Conservation (phyloP, 2,797 vertebrate species). For the Halcyon chelicuti region DNA sequence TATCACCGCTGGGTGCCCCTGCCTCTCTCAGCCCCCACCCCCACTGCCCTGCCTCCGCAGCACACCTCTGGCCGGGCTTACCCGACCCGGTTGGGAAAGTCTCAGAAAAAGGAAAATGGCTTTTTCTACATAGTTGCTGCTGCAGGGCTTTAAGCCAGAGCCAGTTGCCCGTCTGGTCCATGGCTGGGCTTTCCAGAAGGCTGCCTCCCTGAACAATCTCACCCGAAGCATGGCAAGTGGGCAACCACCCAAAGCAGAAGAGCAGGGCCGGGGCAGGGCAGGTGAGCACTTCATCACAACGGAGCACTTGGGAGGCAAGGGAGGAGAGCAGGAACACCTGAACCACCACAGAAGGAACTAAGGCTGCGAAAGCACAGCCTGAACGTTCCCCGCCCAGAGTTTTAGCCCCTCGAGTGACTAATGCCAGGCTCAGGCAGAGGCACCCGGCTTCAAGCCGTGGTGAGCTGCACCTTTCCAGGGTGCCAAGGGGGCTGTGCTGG, state of each 20-base stretch:
- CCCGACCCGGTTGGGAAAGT: neutral
- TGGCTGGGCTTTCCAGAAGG: neutral
- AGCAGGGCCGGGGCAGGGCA: accelerated
- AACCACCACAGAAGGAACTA: neutral
- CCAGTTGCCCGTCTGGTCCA: neutral
- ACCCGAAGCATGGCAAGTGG: accelerated
- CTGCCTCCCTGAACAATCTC: neutral
- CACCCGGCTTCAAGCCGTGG: accelerated
- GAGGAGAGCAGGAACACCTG: neutral
- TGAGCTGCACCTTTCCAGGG: neutral
- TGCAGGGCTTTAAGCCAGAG: neutral
- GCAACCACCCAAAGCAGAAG: neutral
- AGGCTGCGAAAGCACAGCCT: neutral
- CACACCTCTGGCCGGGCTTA: accelerated
- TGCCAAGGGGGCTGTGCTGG: neutral
- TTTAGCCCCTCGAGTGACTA: neutral
- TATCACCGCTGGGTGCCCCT: too few species aligned
- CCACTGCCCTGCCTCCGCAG: neutral
- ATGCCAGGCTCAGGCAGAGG: neutral
- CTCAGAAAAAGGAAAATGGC: neutral
- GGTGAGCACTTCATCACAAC: neutral
- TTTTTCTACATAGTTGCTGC: neutral
- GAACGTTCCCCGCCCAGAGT: accelerated
- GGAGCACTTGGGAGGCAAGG: neutral
- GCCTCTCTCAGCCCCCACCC: neutral